These are phyloP conservation scores for Crocodylus rhombifer DNA, from an alignment of 2,797 vertebrate genomes.

Conservation along the genomic window DNA sequence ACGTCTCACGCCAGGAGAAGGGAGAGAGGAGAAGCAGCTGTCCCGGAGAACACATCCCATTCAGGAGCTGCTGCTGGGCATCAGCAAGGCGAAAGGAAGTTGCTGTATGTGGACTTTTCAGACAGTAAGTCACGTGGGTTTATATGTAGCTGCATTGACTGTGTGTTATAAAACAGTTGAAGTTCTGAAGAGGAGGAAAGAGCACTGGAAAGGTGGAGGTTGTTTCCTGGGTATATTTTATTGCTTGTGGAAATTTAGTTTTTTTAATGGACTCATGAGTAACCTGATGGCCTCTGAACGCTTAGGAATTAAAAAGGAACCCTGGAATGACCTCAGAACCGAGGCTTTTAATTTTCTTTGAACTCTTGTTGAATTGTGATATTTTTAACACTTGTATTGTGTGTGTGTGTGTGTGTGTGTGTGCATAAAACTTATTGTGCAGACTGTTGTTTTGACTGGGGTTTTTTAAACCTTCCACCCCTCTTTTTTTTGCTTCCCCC, in stretches of 20 bases:
- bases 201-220: constrained; percentile 25
- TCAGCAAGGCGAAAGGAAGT: constrained; percentile 25
- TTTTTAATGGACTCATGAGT: not conserved
- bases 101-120: constrained; percentile 74
- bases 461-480: not conserved
- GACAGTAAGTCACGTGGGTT: constrained; percentile 74
- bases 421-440: constrained; percentile 34
- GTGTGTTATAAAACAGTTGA: not conserved
- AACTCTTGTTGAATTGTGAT: accelerated
- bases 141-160: not conserved
- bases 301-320: accelerated
- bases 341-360: accelerated
- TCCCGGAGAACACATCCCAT: constrained; percentile 29
- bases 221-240: constrained; percentile 11
- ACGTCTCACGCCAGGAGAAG: constrained; percentile 32
- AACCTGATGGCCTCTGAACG: not conserved
- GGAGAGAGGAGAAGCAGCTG: constrained; percentile 2
- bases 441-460: not conserved
- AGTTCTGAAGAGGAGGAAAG: constrained; percentile 30
- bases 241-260: accelerated
- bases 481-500: not conserved
- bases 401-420: not conserved
- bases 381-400: accelerated
- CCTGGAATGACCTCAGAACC: accelerated
- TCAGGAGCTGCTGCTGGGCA: constrained; percentile 41